Percentiles rank a stretch among this genome's conserved stretches.
Conservation (phyloP, 2,113 vertebrate species). For the Pterocles orientalis region DNA sequence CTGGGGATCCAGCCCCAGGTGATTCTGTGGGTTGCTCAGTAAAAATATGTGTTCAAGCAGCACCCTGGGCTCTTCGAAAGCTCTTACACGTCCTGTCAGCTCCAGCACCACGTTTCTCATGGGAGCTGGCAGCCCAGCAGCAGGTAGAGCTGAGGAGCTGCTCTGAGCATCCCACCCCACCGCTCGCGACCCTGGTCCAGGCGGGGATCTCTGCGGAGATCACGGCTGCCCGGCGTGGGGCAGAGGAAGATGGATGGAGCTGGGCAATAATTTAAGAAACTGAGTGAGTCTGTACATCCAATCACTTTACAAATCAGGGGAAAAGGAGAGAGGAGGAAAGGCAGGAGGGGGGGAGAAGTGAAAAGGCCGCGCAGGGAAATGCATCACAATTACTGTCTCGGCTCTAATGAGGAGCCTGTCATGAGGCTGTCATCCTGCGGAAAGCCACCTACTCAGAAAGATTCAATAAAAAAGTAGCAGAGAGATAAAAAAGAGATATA, state of each 20-base stretch:
- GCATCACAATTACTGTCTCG: constrained; percentile 80
- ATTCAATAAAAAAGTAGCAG: constrained; percentile 78
- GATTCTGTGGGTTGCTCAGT: neutral
- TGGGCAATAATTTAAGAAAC: constrained; percentile 79
- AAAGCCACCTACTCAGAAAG: constrained; percentile 80
- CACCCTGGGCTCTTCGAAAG: neutral
- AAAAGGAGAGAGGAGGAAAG: constrained; percentile 71
- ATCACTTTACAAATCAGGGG: constrained; percentile 79
- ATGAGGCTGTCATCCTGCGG: constrained; percentile 78
- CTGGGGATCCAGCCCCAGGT: neutral
- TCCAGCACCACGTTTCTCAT: neutral
- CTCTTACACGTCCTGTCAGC: accelerated
- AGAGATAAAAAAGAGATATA: constrained; percentile 78
- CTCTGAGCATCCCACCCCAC: neutral
- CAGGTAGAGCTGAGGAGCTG: neutral
- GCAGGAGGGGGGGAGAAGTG: constrained; percentile 53
- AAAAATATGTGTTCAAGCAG: neutral
- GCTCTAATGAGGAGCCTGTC: constrained; percentile 81
- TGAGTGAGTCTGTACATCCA: constrained; percentile 75
- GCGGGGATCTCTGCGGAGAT: neutral
- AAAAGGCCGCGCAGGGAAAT: constrained; percentile 77
- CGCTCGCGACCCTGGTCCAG: accelerated
- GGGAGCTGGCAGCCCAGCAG: neutral
- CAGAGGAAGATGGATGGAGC: constrained; percentile 67
- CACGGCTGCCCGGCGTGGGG: neutral